Percentiles rank a stretch among this genome's conserved stretches.
These are phyloP conservation scores for Dinoponera quadriceps DNA, from an alignment of 1,140 invertebrate species.

Conservation along the genomic window DNA sequence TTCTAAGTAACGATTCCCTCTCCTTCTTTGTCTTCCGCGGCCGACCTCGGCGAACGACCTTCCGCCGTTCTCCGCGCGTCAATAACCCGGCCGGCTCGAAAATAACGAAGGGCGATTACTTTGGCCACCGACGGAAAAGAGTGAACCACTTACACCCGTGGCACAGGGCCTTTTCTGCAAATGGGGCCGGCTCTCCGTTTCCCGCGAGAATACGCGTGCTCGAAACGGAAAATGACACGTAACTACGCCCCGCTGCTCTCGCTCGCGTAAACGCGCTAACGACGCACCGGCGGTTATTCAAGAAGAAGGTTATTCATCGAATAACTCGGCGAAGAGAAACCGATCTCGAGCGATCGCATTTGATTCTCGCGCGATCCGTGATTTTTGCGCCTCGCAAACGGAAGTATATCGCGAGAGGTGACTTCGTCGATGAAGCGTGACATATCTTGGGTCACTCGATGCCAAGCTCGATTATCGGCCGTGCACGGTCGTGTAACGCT, in stretches of 20 bases:
- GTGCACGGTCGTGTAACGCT: too few relatives aligned
- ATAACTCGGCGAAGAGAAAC: neutral
- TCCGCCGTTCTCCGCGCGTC: neutral
- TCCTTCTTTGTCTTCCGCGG: neutral
- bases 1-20: too few relatives aligned
- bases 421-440: too few relatives aligned
- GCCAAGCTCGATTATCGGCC: neutral
- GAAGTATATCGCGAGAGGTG: too few relatives aligned
- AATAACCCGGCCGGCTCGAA: conserved; percentile 2
- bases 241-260: neutral
- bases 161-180: neutral
- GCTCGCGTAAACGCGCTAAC: neutral
- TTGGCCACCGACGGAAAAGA: neutral
- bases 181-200: neutral
- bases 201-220: neutral
- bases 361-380: neutral
- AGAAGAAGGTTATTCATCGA: neutral
- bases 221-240: conserved; percentile 9
- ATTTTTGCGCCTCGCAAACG: too few relatives aligned
- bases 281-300: neutral
- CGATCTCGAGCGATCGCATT: neutral
- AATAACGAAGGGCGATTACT: neutral
- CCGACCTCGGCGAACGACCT: neutral
- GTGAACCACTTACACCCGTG: neutral
- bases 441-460: too few relatives aligned